phyloP scores from a whole-genome alignment of 2,113 vertebrate species.

The Sitta europaea region DNA sequence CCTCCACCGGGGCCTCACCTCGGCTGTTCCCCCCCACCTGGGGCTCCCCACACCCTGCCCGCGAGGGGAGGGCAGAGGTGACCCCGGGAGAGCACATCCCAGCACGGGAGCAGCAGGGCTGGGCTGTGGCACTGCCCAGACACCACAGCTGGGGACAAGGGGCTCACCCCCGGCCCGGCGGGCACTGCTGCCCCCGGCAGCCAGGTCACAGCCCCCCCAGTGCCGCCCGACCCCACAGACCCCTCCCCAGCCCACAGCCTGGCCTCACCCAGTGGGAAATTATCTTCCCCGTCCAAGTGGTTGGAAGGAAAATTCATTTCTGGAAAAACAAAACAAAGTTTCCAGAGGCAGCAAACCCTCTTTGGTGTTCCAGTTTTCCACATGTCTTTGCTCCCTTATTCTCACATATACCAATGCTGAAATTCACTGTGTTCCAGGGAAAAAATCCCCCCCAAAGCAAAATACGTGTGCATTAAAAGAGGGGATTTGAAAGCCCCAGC shows the following conservation, averaged over 20 bases:
- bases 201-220: neutral
- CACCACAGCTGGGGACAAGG: neutral
- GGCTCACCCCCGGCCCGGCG: rapidly evolving
- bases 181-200: neutral
- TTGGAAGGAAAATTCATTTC: neutral
- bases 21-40: neutral
- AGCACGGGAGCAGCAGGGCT: neutral
- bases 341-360: neutral
- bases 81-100: rapidly evolving
- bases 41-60: neutral
- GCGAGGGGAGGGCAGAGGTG: rapidly evolving
- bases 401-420: rapidly evolving
- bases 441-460: neutral
- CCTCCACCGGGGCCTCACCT: rapidly evolving
- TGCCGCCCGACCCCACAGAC: rapidly evolving
- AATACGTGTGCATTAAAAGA: rapidly evolving
- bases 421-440: neutral
- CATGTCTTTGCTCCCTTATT: neutral
- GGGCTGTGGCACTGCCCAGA: rapidly evolving
- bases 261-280: neutral
- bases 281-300: neutral
- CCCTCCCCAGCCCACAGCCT: neutral
- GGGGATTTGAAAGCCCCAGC: neutral
- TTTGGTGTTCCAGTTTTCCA: neutral
- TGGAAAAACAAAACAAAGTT: neutral